Evolutionary conservation across 1,140 invertebrate species (phyloP), one percentile per base, ranked within the genome.

Genomic region (Ceratina calcarata): DNA sequence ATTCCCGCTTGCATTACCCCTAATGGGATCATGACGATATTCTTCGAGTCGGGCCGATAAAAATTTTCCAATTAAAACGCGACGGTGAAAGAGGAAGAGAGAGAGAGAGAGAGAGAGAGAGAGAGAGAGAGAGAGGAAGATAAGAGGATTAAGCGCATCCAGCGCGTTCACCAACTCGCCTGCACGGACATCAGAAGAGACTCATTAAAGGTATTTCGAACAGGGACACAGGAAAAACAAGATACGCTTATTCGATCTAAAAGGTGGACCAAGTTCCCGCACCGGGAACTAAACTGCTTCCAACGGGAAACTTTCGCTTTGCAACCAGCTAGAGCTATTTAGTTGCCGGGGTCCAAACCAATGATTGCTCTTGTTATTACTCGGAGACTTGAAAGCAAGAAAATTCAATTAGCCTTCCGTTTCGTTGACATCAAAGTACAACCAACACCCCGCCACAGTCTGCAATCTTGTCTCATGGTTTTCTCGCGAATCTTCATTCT

Each of bases 301-400:
- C 24, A 32, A 45, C 37, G 13, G 64, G 22, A 55, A 75, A 75
- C 66, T 74, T 82, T 73, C 72, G 62, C 61, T 68, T 82, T 82
- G 22, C 18, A 32, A 20, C 16, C 10, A 16, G 62, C 61, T 62
- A 66, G 57, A 60, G 20, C 8, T 60, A n/a, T 81, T 83, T 67
- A 81, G 55, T 72, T 64, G 55, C 15, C 66, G 49, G 51, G 20
- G 37, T 16, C 58, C 51, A 72, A 71, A 64, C 62, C 81, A 83
- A 84, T 76, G 66, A 85, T 85, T 84, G 65, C 71, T 80, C 65
- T 77, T 70, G 64, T 77, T 55, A 77, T 81, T 78, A 84, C 22
- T 53, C 24, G 60, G 24, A 20, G 16, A 62, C 20, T 22, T 45
- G 51, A 22, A 82, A 64, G 55, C 73, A 82, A 84, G 45, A 71